phyloP scores from a whole-genome alignment of 2,113 vertebrate genomes.

The Emydocephalus ijimae region DNA sequence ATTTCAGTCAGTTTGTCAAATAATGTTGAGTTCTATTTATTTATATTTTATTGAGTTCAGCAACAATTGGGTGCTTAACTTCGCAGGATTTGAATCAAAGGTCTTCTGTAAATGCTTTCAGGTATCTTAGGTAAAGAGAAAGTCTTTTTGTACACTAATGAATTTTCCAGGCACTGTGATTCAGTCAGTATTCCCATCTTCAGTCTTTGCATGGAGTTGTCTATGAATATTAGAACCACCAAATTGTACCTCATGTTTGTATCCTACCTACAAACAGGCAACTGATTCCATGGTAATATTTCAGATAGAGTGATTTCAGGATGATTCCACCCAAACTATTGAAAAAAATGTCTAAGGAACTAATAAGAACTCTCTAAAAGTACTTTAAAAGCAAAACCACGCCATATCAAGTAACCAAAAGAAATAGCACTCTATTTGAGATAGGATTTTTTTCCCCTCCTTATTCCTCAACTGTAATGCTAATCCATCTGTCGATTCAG shows the following conservation, averaged over 20 bases:
- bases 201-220: neutral
- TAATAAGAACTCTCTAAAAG: slow-evolving; percentile 43
- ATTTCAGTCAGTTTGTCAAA: slow-evolving; percentile 1
- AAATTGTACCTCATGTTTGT: neutral
- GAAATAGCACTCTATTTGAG: slow-evolving; percentile 52
- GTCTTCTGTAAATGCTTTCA: neutral
- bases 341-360: slow-evolving; percentile 28
- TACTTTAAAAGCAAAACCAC: slow-evolving; percentile 7
- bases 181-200: neutral
- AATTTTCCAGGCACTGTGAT: neutral
- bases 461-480: slow-evolving; percentile 63
- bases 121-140: neutral
- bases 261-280: neutral
- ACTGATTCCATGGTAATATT: neutral
- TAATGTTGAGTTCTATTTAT: neutral
- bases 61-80: neutral
- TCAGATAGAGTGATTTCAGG: accelerated
- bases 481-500: slow-evolving; percentile 73
- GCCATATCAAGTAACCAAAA: slow-evolving; percentile 46
- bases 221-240: neutral
- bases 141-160: neutral
- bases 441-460: slow-evolving; percentile 42
- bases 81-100: neutral
- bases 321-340: neutral
- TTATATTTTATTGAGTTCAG: neutral